Conservation (phyloP, 2,797 vertebrate species). For the Pantherophis alleghaniensis region DNA sequence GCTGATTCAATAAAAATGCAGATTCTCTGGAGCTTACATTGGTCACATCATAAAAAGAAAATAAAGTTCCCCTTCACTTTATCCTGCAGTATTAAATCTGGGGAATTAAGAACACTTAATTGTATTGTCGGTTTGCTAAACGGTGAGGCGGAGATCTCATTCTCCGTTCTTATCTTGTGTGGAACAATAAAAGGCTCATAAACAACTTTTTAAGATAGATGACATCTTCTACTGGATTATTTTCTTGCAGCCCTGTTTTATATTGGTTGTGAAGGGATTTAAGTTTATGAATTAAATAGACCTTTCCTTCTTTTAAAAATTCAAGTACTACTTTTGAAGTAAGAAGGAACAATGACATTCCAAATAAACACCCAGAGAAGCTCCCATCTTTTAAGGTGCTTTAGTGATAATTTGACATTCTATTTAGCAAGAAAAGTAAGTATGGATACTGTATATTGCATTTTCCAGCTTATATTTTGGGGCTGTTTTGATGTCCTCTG, state of each 20-base stretch:
- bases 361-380: not conserved
- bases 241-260: not conserved
- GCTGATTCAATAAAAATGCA: not conserved
- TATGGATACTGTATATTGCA: not conserved
- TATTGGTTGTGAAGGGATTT: not conserved
- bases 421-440: not conserved
- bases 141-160: not conserved
- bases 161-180: not conserved
- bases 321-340: not conserved
- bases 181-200: not conserved
- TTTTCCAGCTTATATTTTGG: not conserved
- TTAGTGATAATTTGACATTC: not conserved
- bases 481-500: not conserved
- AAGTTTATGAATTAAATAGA: not conserved
- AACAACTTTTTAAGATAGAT: no score
- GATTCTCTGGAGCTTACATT: not conserved
- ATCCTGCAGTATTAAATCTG: not conserved
- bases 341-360: not conserved
- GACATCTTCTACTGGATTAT: no score
- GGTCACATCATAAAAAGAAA: not conserved
- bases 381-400: not conserved
- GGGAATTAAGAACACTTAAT: not conserved
- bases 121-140: no score
- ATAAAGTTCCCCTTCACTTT: not conserved
- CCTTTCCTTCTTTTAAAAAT: not conserved